Conservation (phyloP, 2,113 vertebrate genomes). For the Oostethus manadensis region DNA sequence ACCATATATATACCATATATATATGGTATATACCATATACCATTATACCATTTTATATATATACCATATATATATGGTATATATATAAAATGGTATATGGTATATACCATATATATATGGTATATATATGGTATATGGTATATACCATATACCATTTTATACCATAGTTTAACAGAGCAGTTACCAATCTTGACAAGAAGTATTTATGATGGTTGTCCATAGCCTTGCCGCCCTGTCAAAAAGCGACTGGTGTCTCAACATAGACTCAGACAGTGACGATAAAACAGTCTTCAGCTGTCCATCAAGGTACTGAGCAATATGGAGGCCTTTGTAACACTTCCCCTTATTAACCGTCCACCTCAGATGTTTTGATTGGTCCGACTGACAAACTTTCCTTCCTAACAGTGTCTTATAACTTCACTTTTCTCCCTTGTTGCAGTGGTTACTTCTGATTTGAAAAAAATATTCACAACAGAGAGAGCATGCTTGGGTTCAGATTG, state of each 20-base stretch:
- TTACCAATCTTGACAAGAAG: slow-evolving; percentile 1
- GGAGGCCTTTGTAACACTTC: slow-evolving; percentile 14
- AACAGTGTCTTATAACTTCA: slow-evolving; percentile 3
- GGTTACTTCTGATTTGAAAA: neutral
- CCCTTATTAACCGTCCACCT: neutral
- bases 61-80: too few species aligned
- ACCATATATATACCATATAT: too few species aligned
- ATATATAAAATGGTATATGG: too few species aligned
- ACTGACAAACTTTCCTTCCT: slow-evolving; percentile 14
- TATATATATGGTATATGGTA: too few species aligned
- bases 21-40: too few species aligned
- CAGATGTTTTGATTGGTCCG: slow-evolving; percentile 2
- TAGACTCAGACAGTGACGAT: slow-evolving; percentile 84
- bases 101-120: too few species aligned
- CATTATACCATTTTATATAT: too few species aligned
- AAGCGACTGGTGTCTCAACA: slow-evolving; percentile 84
- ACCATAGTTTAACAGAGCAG: neutral
- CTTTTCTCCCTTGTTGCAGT: neutral
- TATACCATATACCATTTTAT: too few species aligned
- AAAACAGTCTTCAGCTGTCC: slow-evolving; percentile 84
- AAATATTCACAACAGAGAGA: too few species aligned
- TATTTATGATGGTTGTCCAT: slow-evolving; percentile 28
- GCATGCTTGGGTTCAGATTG: too few species aligned
- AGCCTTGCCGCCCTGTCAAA: slow-evolving; percentile 55
- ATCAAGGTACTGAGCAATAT: slow-evolving; percentile 76